Conservation (phyloP, 2,797 vertebrate species). For the Lateolabrax maculatus region DNA sequence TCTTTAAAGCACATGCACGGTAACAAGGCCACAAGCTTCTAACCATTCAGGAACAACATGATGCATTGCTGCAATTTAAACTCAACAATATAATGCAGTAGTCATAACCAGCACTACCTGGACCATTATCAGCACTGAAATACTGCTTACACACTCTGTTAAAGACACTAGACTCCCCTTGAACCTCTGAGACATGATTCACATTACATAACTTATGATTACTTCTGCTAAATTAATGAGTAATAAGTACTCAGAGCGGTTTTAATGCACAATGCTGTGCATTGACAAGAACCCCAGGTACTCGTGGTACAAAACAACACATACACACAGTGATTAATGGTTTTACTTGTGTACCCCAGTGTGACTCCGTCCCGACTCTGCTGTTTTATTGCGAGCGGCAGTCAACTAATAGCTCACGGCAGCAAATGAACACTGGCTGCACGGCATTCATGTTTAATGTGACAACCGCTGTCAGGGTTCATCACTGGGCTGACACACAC, state of each 20-base stretch:
- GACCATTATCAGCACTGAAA: slow-evolving; percentile 1
- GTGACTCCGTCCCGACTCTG: slow-evolving; percentile 32
- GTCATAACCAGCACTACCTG: not conserved
- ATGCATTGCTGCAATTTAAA: slow-evolving; percentile 18
- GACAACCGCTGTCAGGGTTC: slow-evolving; percentile 48
- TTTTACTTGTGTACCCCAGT: slow-evolving; percentile 5
- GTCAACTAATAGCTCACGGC: slow-evolving; percentile 41
- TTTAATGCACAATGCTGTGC: not conserved
- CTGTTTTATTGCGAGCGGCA: slow-evolving; percentile 5
- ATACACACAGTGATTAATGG: slow-evolving; percentile 9
- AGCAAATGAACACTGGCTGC: slow-evolving; percentile 42
- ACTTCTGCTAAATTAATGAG: slow-evolving; percentile 13
- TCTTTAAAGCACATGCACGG: slow-evolving; percentile 10
- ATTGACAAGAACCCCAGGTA: not conserved
- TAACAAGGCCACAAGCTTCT: slow-evolving; percentile 13
- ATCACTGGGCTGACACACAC: slow-evolving; percentile 22
- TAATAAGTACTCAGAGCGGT: not conserved
- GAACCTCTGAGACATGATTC: not conserved
- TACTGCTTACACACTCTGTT: not conserved
- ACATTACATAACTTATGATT: slow-evolving; percentile 4
- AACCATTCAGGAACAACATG: not conserved
- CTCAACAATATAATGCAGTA: not conserved
- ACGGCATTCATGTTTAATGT: slow-evolving; percentile 53
- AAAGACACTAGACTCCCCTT: not conserved
- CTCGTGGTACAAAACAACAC: not conserved